Evolutionary conservation across 1,140 invertebrate genomes (phyloP).

Genomic region (Acromyrmex heyeri): DNA sequence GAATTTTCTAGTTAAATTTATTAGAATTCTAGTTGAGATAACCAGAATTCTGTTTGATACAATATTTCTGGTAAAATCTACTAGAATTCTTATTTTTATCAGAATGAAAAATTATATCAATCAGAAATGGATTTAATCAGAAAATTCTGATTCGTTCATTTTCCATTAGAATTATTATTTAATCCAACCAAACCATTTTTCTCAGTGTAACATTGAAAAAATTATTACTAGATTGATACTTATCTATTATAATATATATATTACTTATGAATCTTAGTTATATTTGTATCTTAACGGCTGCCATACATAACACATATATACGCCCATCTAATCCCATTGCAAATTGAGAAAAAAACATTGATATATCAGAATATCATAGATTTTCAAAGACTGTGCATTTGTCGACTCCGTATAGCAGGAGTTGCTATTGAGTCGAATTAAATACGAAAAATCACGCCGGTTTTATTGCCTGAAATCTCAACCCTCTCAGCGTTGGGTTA

Average conservation of each 20-base stretch:
- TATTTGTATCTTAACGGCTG: background rate
- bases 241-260: background rate
- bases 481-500: background rate
- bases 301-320: background rate
- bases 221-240: background rate
- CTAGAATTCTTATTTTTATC: no score
- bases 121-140: no score
- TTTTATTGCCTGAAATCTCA: constrained; percentile 54
- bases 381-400: background rate
- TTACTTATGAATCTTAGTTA: background rate
- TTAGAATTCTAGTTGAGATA: no score
- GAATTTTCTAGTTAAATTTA: no score
- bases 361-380: background rate
- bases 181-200: no score
- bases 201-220: background rate
- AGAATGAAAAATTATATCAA: no score
- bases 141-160: no score
- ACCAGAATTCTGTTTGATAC: no score
- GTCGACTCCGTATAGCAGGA: background rate
- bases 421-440: constrained; percentile 3
- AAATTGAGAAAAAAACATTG: background rate
- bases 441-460: background rate
- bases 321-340: background rate
- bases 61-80: no score
- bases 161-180: no score